Base-by-base conservation (phyloP, 2,113 vertebrate species). In the Engraulis encrasicolus region DNA sequence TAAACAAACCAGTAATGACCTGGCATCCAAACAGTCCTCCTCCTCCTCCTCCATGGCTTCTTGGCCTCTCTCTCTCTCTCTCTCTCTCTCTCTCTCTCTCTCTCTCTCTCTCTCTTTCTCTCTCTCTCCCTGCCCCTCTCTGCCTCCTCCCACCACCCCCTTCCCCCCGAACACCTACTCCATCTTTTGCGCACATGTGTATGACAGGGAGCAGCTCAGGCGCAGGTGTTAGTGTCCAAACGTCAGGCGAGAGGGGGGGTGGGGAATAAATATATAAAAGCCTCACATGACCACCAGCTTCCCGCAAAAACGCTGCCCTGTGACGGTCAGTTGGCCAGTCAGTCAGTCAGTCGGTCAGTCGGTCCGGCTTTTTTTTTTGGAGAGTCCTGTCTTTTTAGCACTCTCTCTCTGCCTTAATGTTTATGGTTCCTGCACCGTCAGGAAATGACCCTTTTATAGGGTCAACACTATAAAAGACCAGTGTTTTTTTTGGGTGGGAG, bases 341-440 rank as follows among this genome's bases (percentile, higher is more conserved):
- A n/a, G 91, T 89, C 83, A 90, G 90, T 7, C n/a, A n/a, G 91
- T 45, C 4, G 92, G 93, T 93, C 91, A 89, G 93, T 93, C 91
- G 89, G 93, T 92, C 91, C 91, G 91, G 89, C 93, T 92, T 91
- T 89, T 94, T 91, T 89, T 94, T n/a, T n/a, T n/a, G n/a, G 87
- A 92, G 9, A 89, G 89, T 91, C 88, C 87, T 91, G 92, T 92
- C 93, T 94, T 94, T 93, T 66, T 36, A 94, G 91, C 92, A 89
- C 92, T 92, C 93, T 92, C 93, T 91, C 92, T 94, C 92, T 45
- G 40, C 40, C 40, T 92, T 91, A 92, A 94, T 92, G 93, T 97
- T 97, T 97, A 98, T 97, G 96, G 94, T 96, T 96, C 96, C 95
- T 96, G 93, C 96, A 95, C 95, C 94, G 96, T 95, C 95, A 97